A percentile compares a stretch with the other conserved stretches of the same genome.
Evolutionary conservation across 2,113 vertebrate genomes (phyloP).

Genomic region (Melanocharis versteri): DNA sequence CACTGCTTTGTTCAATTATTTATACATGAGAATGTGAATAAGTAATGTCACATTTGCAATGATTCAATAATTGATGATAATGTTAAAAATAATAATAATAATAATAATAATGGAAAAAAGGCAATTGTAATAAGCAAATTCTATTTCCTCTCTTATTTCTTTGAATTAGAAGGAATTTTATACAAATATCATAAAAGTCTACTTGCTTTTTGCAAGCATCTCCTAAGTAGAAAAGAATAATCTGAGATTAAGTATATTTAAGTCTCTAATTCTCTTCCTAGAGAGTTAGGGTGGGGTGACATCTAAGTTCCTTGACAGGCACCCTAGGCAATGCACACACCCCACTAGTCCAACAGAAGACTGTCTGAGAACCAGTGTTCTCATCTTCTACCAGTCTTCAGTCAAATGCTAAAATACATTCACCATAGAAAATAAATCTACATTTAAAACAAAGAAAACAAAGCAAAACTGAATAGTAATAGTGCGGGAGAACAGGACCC

Average conservation of each 20-base stretch:
- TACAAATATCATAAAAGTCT: background rate
- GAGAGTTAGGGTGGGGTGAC: background rate
- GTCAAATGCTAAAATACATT: background rate
- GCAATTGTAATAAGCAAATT: background rate
- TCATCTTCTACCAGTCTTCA: background rate
- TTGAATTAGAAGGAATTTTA: background rate
- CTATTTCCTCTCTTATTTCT: background rate
- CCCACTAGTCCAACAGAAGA: background rate
- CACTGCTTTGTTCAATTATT: background rate
- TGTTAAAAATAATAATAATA: background rate
- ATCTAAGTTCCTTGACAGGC: background rate
- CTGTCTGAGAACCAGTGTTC: background rate
- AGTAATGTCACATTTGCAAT: background rate
- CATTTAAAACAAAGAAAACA: background rate
- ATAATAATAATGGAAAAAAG: background rate
- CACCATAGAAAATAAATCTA: background rate
- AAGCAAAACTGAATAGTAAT: background rate
- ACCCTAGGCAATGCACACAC: background rate
- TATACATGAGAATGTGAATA: background rate
- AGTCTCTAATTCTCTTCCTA: background rate
- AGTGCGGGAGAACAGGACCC: no score
- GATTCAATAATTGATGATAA: background rate
- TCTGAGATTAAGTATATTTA: background rate
- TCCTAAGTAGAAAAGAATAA: background rate
- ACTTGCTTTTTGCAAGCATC: background rate